Evolutionary conservation across 2,888 invertebrate species (phyloP), one percentile per base, ranked within the genome.

Genomic region (Melikaiella ostensackeni): DNA sequence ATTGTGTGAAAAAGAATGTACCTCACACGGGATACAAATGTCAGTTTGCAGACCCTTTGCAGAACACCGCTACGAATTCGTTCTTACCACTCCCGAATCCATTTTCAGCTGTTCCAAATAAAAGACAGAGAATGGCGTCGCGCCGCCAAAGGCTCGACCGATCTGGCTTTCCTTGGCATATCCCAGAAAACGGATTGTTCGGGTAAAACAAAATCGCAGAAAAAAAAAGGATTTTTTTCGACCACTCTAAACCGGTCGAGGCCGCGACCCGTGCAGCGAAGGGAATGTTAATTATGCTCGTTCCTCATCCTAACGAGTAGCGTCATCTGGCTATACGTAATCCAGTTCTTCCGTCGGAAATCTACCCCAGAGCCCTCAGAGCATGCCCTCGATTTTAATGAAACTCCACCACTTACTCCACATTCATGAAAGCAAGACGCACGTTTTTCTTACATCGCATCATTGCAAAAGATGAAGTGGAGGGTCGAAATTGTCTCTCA

Each of bases 91-190:
- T 24, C 57, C 61, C 50, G 66, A 78, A 80, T 77, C 76, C 80
- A 75, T 82, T 85, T 79, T 64, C 81, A 80, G 78, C 80, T 61
- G 76, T 63, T 61, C 76, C 19, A 75, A 79, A 84, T 85, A 78
- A 77, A 75, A 64, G 35, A 38, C 78, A 66, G 78, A 82, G 66
- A 33, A 35, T 46, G 57, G 61, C 75, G 24, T 61, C 57, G 75
- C 61, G 75, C 61, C 75, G 64, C 46, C 46, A 63, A 57, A 57
- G 57, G 57, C 24, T 57, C 24, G 57, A 57, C 57, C 57, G 24
- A 57, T 57, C 24, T 27, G 24, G 57, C 57, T 57, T 57, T 57
- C 57, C 57, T 57, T 57, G 24, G 57, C 13, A 24, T 57, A 57
- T 57, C 24, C 57, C 57, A 57, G 57, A 57, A 57, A 57, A 57